Percentiles rank a stretch among this genome's conserved stretches.
Conservation (phyloP, 2,113 vertebrate species). For the Neomonachus schauinslandi region DNA sequence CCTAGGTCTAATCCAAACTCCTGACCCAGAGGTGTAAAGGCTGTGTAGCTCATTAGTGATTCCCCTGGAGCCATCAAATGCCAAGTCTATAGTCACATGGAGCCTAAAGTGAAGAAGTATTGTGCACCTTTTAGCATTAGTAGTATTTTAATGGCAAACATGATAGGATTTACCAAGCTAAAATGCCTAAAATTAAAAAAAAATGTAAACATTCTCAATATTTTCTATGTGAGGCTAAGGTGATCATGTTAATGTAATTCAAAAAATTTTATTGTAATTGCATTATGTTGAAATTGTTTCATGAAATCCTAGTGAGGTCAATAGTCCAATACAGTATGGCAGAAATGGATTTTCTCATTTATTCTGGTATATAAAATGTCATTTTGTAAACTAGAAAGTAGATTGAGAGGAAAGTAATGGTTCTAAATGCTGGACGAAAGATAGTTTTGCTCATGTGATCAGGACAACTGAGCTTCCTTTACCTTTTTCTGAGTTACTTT, state of each 20-base stretch:
- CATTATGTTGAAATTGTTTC: constrained; percentile 28
- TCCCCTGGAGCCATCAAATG: constrained; percentile 62
- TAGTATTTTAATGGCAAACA: constrained; percentile 54
- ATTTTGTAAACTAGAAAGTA: constrained; percentile 17
- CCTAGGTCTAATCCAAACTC: constrained; percentile 66
- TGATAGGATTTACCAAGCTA: not conserved
- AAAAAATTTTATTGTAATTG: constrained; percentile 8
- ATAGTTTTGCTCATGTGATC: not conserved
- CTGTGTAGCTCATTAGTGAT: constrained; percentile 78
- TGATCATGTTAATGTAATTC: not conserved
- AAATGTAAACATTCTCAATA: not conserved
- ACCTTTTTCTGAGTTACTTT: not conserved
- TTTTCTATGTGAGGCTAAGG: constrained; percentile 30
- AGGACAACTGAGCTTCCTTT: not conserved
- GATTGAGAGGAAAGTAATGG: not conserved
- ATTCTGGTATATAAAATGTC: not conserved
- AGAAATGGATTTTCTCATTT: not conserved
- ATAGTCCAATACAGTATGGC: not conserved
- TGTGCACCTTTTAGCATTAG: not conserved
- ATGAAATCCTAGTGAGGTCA: not conserved
- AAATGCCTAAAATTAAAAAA: not conserved
- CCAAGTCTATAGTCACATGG: constrained; percentile 48
- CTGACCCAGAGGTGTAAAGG: constrained; percentile 69
- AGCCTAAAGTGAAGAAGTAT: constrained; percentile 41
- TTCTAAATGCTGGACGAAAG: not conserved